A percentile compares a stretch with the other conserved stretches of the same genome.
phyloP scores from a whole-genome alignment of 64 coral and sea anemone species.

The Stichodactyla mertensii region DNA sequence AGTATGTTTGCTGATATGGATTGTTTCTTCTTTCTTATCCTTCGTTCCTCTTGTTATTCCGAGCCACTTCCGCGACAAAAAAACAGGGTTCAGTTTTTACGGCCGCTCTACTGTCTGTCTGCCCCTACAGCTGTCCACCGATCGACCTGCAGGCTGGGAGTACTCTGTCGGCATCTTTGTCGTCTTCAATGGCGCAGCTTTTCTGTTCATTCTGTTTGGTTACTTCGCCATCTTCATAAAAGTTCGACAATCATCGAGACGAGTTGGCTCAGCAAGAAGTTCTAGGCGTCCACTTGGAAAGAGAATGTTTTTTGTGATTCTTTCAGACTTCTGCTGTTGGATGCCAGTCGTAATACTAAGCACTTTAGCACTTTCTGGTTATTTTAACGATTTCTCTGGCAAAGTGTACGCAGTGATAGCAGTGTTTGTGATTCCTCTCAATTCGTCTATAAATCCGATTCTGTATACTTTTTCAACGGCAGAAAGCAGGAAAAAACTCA shows the following conservation, averaged over 20 bases:
- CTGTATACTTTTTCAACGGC: constrained; percentile 18
- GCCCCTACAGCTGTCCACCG: not conserved
- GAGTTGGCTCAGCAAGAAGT: not conserved
- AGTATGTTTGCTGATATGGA: constrained; percentile 4
- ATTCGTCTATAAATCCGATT: constrained; percentile 23
- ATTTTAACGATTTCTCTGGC: not conserved
- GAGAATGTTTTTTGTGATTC: constrained; percentile 2
- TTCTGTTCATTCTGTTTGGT: constrained; percentile 13
- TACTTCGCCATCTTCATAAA: not conserved
- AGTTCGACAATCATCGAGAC: not conserved
- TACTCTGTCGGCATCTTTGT: constrained; percentile 13
- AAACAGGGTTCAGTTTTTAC: not conserved
- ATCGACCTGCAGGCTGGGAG: constrained; percentile 16
- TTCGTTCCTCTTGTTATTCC: not conserved
- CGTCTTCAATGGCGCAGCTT: constrained; percentile 1
- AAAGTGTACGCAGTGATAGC: constrained; percentile 3
- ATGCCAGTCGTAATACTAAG: constrained; percentile 24
- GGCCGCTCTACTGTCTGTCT: constrained; percentile 21
- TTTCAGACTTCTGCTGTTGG: constrained; percentile 31
- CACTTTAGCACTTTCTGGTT: not conserved
- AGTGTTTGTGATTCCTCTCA: constrained; percentile 22
- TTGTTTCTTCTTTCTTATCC: not conserved
- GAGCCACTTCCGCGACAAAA: constrained; percentile 19
- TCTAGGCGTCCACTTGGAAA: not conserved
- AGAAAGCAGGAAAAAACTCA: not conserved